A percentile compares a stretch with the other conserved stretches of the same genome.
Conservation (phyloP, 2,113 vertebrate genomes). For the Corvus hawaiiensis region DNA sequence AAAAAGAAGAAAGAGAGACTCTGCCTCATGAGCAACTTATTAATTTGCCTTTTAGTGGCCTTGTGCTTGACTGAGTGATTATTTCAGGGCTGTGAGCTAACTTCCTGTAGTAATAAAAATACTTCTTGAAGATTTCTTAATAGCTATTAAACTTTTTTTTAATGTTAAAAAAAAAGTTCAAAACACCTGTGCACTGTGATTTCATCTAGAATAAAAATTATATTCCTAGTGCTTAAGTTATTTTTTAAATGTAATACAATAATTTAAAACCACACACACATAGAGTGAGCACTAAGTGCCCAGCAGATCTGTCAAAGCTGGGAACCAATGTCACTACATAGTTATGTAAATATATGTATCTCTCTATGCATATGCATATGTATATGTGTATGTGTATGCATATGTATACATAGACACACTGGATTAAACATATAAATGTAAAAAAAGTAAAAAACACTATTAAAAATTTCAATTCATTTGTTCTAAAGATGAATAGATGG, state of each 20-base stretch:
- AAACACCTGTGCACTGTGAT: neutral
- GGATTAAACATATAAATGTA: neutral
- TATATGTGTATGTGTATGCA: too few relatives aligned
- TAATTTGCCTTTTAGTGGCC: neutral
- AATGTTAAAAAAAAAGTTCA: neutral
- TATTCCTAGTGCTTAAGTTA: neutral
- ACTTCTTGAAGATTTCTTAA: neutral
- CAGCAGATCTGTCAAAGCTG: neutral
- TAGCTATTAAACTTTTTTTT: neutral
- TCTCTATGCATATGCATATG: neutral
- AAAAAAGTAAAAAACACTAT: neutral
- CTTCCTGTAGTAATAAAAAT: neutral
- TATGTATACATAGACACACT: accelerated
- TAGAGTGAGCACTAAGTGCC: neutral
- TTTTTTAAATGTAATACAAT: neutral
- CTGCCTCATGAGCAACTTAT: neutral
- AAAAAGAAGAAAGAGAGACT: neutral
- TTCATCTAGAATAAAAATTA: neutral
- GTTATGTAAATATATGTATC: neutral
- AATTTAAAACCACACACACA: neutral
- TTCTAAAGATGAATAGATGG: neutral
- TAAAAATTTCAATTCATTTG: neutral
- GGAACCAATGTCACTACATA: neutral
- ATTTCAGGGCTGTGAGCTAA: neutral
- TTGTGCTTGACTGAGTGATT: neutral